Conservation (phyloP, 2,797 vertebrate species). For the Protonibea diacanthus region DNA sequence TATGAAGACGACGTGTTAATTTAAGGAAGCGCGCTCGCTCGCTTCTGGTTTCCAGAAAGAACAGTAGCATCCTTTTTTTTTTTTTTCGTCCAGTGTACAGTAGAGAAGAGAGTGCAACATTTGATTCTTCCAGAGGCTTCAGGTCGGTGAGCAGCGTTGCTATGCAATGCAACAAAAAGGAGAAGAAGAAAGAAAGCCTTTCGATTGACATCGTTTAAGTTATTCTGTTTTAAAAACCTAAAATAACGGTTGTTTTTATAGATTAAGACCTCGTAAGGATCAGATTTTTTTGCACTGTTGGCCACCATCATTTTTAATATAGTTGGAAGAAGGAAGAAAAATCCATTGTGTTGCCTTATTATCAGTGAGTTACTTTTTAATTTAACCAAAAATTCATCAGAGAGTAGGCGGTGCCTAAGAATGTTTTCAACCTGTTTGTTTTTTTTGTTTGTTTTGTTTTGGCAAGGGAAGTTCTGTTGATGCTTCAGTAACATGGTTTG, state of each 20-base stretch:
- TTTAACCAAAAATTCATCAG: constrained; percentile 77
- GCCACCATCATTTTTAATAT: constrained; percentile 70
- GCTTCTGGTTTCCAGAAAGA: constrained; percentile 67
- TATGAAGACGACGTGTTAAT: constrained; percentile 81
- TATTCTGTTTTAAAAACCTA: constrained; percentile 75
- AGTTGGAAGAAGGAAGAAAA: constrained; percentile 33
- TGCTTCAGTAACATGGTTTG: constrained; percentile 78
- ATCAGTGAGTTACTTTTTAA: constrained; percentile 76
- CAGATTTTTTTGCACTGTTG: constrained; percentile 78
- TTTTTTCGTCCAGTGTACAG: constrained; percentile 65
- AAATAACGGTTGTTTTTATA: constrained; percentile 69
- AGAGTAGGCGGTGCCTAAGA: constrained; percentile 82
- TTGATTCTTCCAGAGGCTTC: constrained; percentile 65
- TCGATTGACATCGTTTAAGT: constrained; percentile 69
- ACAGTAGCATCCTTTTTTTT: constrained; percentile 55
- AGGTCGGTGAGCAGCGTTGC: constrained; percentile 60
- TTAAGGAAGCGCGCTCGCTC: constrained; percentile 67
- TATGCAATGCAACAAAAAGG: constrained; percentile 56
- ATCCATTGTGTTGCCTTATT: constrained; percentile 83
- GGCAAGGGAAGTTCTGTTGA: constrained; percentile 72
- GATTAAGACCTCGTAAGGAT: constrained; percentile 57
- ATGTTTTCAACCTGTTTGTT: constrained; percentile 71
- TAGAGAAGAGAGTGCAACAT: constrained; percentile 64
- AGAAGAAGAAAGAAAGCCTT: constrained; percentile 33
- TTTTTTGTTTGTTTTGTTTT: constrained; percentile 45